A percentile compares a stretch with the other conserved stretches of the same genome.
phyloP scores from a whole-genome alignment of 2,888 invertebrate species.

The Dioctria linearis region DNA sequence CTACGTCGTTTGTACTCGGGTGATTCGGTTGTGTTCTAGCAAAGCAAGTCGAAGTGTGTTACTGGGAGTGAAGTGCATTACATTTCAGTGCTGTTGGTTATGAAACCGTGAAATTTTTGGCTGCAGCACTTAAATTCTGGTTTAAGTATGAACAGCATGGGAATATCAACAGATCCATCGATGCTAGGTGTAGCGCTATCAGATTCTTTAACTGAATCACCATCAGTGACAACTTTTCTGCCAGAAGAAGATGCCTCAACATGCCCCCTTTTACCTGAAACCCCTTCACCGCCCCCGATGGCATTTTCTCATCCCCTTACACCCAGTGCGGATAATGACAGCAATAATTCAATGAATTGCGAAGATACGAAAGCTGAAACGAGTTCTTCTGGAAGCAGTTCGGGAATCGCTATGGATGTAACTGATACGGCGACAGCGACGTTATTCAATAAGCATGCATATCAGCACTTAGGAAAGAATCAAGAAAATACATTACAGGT shows the following conservation, averaged over 20 bases:
- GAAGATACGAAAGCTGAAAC: constrained; percentile 65
- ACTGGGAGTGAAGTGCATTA: background rate
- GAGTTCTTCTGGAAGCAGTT: constrained; percentile 68
- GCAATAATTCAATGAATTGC: constrained; percentile 68
- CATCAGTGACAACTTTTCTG: constrained; percentile 68
- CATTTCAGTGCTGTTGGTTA: constrained; percentile 24
- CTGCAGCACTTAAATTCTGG: background rate
- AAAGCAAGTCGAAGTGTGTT: background rate
- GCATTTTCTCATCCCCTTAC: constrained; percentile 76
- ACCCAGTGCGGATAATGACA: constrained; percentile 73
- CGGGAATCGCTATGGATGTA: constrained; percentile 68
- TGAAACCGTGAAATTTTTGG: constrained; percentile 8
- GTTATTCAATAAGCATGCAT: constrained; percentile 66
- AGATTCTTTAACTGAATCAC: constrained; percentile 66
- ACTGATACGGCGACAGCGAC: constrained; percentile 64
- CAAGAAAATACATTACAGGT: constrained; percentile 65
- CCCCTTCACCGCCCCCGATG: constrained; percentile 75
- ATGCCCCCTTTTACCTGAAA: constrained; percentile 75
- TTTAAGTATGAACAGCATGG: constrained; percentile 64
- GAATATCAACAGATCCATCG: constrained; percentile 67
- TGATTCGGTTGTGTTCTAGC: background rate
- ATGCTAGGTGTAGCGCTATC: constrained; percentile 68
- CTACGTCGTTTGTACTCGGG: background rate
- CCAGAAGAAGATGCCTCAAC: constrained; percentile 79
- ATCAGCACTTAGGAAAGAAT: constrained; percentile 68